Conservation (phyloP, 1,140 invertebrate genomes). For the Diprion similis region DNA sequence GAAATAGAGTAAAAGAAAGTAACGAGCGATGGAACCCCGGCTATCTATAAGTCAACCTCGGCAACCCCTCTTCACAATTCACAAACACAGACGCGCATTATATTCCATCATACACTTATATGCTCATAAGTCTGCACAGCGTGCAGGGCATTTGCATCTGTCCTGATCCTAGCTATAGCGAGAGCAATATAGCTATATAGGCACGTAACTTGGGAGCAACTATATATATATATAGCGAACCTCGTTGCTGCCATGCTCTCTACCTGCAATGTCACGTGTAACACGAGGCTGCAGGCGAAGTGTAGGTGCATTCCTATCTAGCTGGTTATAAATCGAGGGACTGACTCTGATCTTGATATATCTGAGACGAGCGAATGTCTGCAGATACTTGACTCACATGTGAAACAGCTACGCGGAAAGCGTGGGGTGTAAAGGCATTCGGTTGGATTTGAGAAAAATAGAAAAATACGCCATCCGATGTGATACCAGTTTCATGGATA, state of each 20-base stretch:
- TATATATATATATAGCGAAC: background rate
- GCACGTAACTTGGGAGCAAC: background rate
- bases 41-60: background rate
- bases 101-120: background rate
- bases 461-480: too few relatives aligned
- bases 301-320: background rate
- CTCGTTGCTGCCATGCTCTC: background rate
- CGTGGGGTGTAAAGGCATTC: too few relatives aligned
- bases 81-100: background rate
- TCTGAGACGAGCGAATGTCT: background rate
- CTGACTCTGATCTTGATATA: background rate
- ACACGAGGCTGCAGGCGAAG: background rate
- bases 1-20: background rate
- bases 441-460: too few relatives aligned
- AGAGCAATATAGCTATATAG: background rate
- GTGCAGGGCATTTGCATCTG: background rate
- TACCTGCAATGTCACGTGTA: background rate
- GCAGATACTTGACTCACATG: too few relatives aligned
- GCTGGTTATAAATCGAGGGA: background rate
- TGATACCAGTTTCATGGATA: too few relatives aligned
- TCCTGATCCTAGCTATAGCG: background rate
- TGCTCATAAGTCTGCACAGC: background rate
- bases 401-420: too few relatives aligned
- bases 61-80: background rate
- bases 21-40: constrained; percentile 1